Evolutionary conservation across 2,888 invertebrate species (phyloP), one percentile per base, ranked within the genome.

Genomic region (Sthenelais limicola): DNA sequence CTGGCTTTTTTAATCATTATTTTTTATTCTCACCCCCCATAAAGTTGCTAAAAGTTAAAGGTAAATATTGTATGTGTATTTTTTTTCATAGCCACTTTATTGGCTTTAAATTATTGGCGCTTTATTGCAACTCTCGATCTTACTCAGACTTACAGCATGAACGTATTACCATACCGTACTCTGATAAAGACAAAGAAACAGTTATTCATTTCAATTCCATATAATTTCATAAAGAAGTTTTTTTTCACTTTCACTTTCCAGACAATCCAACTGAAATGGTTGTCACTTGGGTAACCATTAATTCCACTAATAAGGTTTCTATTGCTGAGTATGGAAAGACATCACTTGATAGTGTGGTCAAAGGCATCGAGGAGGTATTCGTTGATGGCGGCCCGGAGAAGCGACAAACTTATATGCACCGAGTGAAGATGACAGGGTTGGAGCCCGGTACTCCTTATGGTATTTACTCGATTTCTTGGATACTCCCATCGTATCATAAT

Each of bases 271-370:
- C 77, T 12, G 74, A 81, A 73, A 82, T 82, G 80, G 72, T 82
- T 21, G 79, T 83, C 0, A 83, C 83, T 24, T 83, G 83, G 83
- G 78, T 81, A 18, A 83, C 83, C 7, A 62, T 79, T 26, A 71
- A 74, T 51, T 70, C 73, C n/a, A 77, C 80, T 0, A 79, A 77
- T 72, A 72, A 74, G 28, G 72, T 78, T 33, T 48, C 68, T 1
- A 69, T 76, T 9, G 81, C 80, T 7, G 79, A 81, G 38, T 83
- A 79, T 76, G 83, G 83, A 9, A 32, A 38, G 9, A 58, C 33
- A n/a, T 48, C 51, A 12, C 43, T 73, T 15, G 47, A 66, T 51
- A 49, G 38, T 51, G 56, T 52, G n/a, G 74, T 38, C 24, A 54
- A 48, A 15, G 78, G 77, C 21, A 72, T 35, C 3, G 68, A 68